phyloP scores from a whole-genome alignment of 2,888 invertebrate genomes.

The Xylocampa areola region DNA sequence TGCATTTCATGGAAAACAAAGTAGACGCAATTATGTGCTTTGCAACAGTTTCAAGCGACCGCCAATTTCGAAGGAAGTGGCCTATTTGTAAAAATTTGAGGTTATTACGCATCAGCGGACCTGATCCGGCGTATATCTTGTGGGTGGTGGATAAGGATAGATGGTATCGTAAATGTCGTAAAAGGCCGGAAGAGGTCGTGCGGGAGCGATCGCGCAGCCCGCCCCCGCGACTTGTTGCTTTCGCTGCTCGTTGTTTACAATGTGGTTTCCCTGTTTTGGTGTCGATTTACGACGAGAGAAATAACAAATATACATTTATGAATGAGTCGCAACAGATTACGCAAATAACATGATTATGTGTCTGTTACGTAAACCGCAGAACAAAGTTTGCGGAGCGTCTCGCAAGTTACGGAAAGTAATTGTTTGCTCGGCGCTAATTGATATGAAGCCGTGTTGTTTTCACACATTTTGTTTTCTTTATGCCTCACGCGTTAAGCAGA shows the following conservation, averaged over 20 bases:
- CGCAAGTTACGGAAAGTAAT: constrained; percentile 50
- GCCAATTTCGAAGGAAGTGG: constrained; percentile 39
- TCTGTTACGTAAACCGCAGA: constrained; percentile 50
- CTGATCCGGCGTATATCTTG: constrained; percentile 54
- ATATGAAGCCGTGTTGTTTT: constrained; percentile 49
- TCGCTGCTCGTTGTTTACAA: constrained; percentile 73
- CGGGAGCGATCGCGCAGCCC: constrained; percentile 58
- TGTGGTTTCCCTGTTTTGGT: constrained; percentile 69
- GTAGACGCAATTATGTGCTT: constrained; percentile 41
- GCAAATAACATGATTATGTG: constrained; percentile 47
- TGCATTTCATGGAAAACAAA: constrained; percentile 40
- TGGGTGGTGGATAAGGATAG: constrained; percentile 63
- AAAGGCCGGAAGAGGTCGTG: constrained; percentile 73
- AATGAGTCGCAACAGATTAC: constrained; percentile 65
- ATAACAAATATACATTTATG: constrained; percentile 61
- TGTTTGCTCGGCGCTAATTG: constrained; percentile 55
- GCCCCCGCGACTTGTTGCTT: constrained; percentile 82
- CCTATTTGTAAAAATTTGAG: constrained; percentile 43
- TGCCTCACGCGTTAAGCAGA: constrained; percentile 41
- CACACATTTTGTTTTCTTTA: constrained; percentile 52
- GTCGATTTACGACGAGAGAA: constrained; percentile 64
- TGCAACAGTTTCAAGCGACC: constrained; percentile 29
- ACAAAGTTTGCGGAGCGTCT: constrained; percentile 57
- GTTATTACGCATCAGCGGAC: constrained; percentile 56
- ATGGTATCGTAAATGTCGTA: constrained; percentile 69